Base-by-base conservation (phyloP, 2,888 invertebrate species). In the Cryptocephalus primarius region DNA sequence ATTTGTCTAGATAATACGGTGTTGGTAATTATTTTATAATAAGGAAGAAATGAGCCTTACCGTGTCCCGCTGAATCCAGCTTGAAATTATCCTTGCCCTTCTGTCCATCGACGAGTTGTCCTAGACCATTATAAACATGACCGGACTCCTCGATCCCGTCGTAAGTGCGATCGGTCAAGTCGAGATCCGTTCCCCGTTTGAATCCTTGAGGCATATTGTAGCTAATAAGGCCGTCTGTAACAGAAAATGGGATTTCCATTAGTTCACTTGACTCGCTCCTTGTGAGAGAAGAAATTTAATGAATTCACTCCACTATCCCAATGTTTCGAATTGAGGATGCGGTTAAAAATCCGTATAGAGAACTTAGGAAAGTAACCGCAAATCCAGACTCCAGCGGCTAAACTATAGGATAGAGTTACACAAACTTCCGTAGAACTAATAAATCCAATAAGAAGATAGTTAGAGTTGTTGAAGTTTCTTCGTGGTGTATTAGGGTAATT, bases 171-270 rank as follows among this genome's bases (percentile, higher is more conserved):
- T 90, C 89, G 48, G 81, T 79, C 46, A 88, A 75, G 69, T 87
- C 85, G 59, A 88, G 75, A 63, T 85, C 86, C 50, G 81, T 75
- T 45, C 83, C 77, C 62, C 83, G 79, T 51, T 77, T 75, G 43
- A 79, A 75, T 59, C 86, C 85, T 68, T 84, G 83, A 32, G 85
- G 84, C 75, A 85, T 82, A 57, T 82, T 79, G 71, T 91, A 91
- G 54, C 85, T 82, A 58, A 87, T 70, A 52, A 89, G 75, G 49
- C 86, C 85, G 68, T 85, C 88, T 88, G 76, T 31, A 60, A 57
- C 32, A 55, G 47, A 47, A 44, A 22, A 6, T 6, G 22, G 22
- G 22, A 22, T 22, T 22, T 22, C 22, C 22, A 22, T 22, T 6
- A 22, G 22, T 6, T 6, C 22, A 22, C n/a, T n/a, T n/a, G n/a